Percentiles rank a stretch among this genome's conserved stretches.
These are phyloP conservation scores for Temnothorax unifasciatus DNA, from an alignment of 2,888 invertebrate species.

Conservation along the genomic window DNA sequence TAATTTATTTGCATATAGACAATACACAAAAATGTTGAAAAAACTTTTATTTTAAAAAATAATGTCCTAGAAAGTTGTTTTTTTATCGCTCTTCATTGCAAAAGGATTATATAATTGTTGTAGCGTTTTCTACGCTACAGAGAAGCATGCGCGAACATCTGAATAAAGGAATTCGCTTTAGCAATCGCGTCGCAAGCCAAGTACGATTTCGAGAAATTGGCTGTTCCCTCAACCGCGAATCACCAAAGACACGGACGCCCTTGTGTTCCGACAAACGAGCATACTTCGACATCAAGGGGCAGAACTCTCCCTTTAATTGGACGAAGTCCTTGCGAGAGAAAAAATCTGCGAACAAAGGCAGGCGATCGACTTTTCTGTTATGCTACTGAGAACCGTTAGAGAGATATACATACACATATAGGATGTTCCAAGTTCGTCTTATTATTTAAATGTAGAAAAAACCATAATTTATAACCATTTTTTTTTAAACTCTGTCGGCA, in stretches of 20 bases:
- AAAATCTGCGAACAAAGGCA: conserved; percentile 69
- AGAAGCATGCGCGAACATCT: background rate
- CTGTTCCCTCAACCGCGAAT: conserved; percentile 32
- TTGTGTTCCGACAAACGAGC: conserved; percentile 53
- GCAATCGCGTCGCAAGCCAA: conserved; percentile 20
- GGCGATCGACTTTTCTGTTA: conserved; percentile 67
- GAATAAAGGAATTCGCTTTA: conserved; percentile 26
- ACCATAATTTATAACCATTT: background rate
- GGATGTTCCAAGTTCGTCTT: background rate
- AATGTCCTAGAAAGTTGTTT: background rate
- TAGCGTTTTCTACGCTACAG: background rate
- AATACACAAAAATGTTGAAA: background rate
- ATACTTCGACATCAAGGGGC: conserved; percentile 36
- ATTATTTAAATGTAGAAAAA: background rate
- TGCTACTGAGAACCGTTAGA: conserved; percentile 23
- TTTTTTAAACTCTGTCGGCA: background rate
- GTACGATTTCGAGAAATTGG: conserved; percentile 53
- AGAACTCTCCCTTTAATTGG: conserved; percentile 73
- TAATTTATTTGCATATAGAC: background rate
- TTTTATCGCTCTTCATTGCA: background rate
- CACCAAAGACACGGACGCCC: conserved; percentile 3
- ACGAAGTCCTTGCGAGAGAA: conserved; percentile 57
- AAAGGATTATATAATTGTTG: background rate
- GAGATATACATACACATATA: conserved; percentile 14
- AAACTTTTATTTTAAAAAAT: background rate